Base-by-base conservation (phyloP, 2,797 vertebrate genomes). In the Telmatherina bonti region DNA sequence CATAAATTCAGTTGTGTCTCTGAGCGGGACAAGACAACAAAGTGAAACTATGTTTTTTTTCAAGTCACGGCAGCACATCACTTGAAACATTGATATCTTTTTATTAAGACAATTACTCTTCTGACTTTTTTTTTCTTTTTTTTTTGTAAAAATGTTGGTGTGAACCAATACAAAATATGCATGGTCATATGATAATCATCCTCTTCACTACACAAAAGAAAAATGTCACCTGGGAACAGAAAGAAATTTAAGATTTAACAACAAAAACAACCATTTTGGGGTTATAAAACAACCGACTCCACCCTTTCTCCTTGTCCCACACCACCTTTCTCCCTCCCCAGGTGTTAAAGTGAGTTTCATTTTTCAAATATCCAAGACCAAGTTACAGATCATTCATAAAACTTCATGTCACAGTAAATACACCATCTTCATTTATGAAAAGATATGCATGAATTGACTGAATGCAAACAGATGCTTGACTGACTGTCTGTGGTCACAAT, bases 61-160 rank as follows among this genome's bases (percentile, higher is more conserved):
- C 35, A 76, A 87, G 43, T 85, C 54, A 90, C 73, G 82, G 71
- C 62, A 65, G 57, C 53, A 67, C 78, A 20, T n/a, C 36, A 12
- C 60, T 95, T 93, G 94, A 95, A 96, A 98, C 97, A 97, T 99
- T 97, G 96, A 99, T 93, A 94, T 94, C 94, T 96, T 98, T 98
- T 98, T 97, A 98, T 98, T 98, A 98, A 98, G 97, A 98, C 97
- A 98, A 97, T 96, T 96, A 98, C 95, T 97, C 96, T 96, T 97
- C 95, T 70, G 95, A 95, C 45, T 47, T 96, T 95, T 96, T 96
- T 96, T 88, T 88, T 85, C 87, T 83, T 85, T 16, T 85, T 74
- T 93, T 96, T 97, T 96, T 97, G 96, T 97, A 98, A 98, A 99
- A 98, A 98, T 97, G 96, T 94, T 96, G 94, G 95, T 95, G 95